Evolutionary conservation across 2,888 invertebrate species (phyloP).

Genomic region (Drosophila recens): DNA sequence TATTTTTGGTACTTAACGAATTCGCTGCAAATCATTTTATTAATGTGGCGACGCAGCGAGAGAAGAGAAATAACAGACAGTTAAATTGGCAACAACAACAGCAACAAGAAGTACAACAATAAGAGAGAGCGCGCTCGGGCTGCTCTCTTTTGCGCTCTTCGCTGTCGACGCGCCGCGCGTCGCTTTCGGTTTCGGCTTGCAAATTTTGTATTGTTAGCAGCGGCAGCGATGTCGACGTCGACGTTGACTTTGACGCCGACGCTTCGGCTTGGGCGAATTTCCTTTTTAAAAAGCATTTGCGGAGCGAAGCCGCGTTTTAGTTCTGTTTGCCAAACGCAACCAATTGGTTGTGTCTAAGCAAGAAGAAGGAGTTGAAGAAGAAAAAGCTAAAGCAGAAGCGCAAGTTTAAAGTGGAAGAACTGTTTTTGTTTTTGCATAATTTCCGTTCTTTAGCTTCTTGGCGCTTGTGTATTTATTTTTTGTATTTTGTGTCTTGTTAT

Average conservation of each 20-base stretch:
- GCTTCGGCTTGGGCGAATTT: slow-evolving; percentile 69
- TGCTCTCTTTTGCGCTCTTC: slow-evolving; percentile 19
- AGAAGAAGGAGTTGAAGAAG: neutral
- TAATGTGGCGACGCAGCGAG: slow-evolving; percentile 19
- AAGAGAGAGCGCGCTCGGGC: neutral
- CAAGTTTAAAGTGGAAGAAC: slow-evolving; percentile 5
- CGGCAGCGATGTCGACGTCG: slow-evolving; percentile 27
- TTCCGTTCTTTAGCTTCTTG: slow-evolving; percentile 26
- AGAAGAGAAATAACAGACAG: too few species aligned
- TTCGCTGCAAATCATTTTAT: slow-evolving; percentile 20
- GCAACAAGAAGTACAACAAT: slow-evolving; percentile 3
- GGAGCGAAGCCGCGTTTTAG: slow-evolving; percentile 74
- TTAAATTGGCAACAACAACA: neutral
- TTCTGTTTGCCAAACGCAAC: slow-evolving; percentile 82
- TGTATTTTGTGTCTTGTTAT: slow-evolving; percentile 5
- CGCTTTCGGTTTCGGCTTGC: slow-evolving; percentile 27
- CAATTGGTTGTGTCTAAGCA: slow-evolving; percentile 73
- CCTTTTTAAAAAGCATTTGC: slow-evolving; percentile 70
- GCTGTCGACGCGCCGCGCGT: neutral
- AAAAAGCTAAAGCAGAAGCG: neutral
- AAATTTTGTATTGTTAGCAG: slow-evolving; percentile 44
- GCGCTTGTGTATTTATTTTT: neutral
- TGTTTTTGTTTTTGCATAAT: neutral
- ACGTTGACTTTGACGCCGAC: slow-evolving; percentile 34
- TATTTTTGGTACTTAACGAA: slow-evolving; percentile 37